phyloP scores from a whole-genome alignment of 2,113 vertebrate genomes.

The Arenaria interpres region DNA sequence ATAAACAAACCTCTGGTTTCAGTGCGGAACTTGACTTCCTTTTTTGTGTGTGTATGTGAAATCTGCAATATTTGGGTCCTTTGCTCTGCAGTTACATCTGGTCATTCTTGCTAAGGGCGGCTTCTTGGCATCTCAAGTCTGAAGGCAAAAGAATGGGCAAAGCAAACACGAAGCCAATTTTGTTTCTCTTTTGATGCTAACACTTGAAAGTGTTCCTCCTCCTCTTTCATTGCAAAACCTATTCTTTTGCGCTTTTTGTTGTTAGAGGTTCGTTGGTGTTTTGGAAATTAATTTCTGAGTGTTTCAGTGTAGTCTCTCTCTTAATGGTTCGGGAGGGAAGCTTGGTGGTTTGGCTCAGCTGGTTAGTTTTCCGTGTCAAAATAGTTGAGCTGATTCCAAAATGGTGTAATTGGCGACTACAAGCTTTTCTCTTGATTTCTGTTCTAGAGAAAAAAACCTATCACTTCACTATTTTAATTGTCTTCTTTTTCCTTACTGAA shows the following conservation, averaged over 20 bases:
- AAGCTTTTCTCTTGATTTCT: neutral
- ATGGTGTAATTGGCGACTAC: neutral
- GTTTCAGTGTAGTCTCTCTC: neutral
- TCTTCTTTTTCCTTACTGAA: neutral
- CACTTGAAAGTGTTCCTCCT: neutral
- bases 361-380: neutral
- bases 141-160: neutral
- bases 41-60: neutral
- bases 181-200: neutral
- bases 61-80: neutral
- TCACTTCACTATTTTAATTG: neutral
- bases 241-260: neutral
- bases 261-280: neutral
- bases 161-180: neutral
- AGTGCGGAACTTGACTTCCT: neutral
- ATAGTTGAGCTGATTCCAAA: neutral
- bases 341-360: neutral
- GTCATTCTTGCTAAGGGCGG: neutral
- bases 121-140: neutral
- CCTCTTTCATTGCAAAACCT: neutral
- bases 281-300: neutral
- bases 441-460: neutral
- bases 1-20: constrained; percentile 38
- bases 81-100: neutral
- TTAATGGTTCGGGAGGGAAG: neutral